A percentile compares a stretch with the other conserved stretches of the same genome.
Conservation (phyloP, 2,113 vertebrate species). For the Scolopax mira region DNA sequence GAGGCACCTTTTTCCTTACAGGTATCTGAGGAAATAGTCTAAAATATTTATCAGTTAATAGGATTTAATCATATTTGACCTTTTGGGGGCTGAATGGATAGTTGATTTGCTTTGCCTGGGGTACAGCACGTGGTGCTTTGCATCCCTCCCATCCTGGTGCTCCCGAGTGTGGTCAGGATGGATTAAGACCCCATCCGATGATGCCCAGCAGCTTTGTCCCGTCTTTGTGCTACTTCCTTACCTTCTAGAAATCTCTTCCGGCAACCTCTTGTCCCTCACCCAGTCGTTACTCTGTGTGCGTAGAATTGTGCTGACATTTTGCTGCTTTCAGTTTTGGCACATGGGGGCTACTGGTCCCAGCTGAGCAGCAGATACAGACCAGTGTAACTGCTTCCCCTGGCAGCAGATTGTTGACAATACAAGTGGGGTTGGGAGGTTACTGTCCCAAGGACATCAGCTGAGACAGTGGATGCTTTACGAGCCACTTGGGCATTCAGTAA, state of each 20-base stretch:
- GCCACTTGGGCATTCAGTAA: background rate
- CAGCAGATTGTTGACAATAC: background rate
- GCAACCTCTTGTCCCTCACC: background rate
- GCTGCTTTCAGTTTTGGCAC: background rate
- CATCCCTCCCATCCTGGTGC: background rate
- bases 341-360: background rate
- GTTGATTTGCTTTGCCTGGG: background rate
- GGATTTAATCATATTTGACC: background rate
- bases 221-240: background rate
- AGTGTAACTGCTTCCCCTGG: background rate
- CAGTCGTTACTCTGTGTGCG: fast-evolving
- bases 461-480: background rate
- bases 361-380: background rate
- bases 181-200: background rate
- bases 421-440: background rate
- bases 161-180: background rate
- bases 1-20: background rate
- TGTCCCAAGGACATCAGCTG: background rate
- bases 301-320: background rate
- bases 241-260: background rate
- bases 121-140: fast-evolving
- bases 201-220: background rate
- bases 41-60: background rate
- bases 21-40: background rate
- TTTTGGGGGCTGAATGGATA: background rate